phyloP scores from a whole-genome alignment of 1,140 invertebrate genomes.

The Lepidurus arcticus region DNA sequence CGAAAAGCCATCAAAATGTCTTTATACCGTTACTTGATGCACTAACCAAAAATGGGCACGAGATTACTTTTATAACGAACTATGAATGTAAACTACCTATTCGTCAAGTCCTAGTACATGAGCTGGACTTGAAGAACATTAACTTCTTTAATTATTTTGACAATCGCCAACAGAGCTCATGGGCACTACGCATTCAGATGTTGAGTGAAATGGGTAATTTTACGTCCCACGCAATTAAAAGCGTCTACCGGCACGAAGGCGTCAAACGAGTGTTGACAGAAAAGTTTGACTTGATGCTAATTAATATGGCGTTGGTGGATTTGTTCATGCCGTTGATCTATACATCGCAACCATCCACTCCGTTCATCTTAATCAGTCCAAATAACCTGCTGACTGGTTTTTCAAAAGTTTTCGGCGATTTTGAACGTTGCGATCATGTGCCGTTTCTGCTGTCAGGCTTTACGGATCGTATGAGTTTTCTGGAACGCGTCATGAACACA shows the following conservation, averaged over 20 bases:
- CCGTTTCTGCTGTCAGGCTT: slow-evolving; percentile 20
- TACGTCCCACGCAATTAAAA: neutral
- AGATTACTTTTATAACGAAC: slow-evolving; percentile 41
- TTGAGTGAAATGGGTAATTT: neutral
- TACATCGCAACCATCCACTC: neutral
- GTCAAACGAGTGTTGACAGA: neutral
- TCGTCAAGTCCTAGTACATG: neutral
- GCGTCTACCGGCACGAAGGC: neutral
- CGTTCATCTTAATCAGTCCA: neutral
- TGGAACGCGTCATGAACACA: slow-evolving; percentile 39
- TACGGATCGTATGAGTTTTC: slow-evolving; percentile 30
- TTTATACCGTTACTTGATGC: slow-evolving; percentile 44
- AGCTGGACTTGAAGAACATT: neutral
- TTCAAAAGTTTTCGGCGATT: neutral
- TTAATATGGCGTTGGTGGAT: neutral
- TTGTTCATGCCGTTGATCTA: neutral
- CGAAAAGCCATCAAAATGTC: slow-evolving; percentile 33
- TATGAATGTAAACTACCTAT: slow-evolving; percentile 8
- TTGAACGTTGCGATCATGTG: slow-evolving; percentile 37
- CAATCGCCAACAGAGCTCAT: neutral
- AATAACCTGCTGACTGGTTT: neutral
- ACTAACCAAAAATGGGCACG: slow-evolving; percentile 48
- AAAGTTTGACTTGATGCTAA: neutral
- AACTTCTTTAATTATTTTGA: neutral
- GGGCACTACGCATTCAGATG: neutral